These are phyloP conservation scores for Scalopus aquaticus DNA, from an alignment of 2,113 vertebrate species.

Conservation along the genomic window DNA sequence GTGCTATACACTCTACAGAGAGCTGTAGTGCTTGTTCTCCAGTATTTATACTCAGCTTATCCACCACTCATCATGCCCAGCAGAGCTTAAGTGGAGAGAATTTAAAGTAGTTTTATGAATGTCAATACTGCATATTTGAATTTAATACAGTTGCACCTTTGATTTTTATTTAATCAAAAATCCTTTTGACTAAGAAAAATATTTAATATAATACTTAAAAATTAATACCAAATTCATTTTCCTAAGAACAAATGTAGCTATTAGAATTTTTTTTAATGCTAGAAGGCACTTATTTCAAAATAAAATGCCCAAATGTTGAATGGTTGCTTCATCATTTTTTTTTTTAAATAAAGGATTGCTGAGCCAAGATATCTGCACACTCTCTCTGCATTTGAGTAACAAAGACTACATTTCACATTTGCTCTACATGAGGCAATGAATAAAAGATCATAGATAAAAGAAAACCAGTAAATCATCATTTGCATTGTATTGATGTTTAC, in stretches of 20 bases:
- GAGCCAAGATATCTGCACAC: background rate
- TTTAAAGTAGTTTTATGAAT: background rate
- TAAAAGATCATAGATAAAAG: constrained; percentile 80
- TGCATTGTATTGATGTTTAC: constrained; percentile 79
- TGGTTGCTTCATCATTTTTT: background rate
- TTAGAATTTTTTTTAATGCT: background rate
- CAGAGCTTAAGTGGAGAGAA: background rate
- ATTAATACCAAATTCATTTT: background rate
- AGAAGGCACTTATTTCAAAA: background rate
- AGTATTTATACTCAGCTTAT: background rate
- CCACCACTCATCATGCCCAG: accelerated
- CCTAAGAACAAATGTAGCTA: background rate
- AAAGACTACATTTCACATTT: constrained; percentile 71
- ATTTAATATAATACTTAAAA: background rate
- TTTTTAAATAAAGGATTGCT: background rate
- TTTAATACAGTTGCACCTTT: background rate
- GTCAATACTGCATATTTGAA: background rate
- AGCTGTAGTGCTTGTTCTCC: background rate
- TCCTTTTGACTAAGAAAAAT: background rate
- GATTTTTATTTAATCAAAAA: constrained; percentile 19
- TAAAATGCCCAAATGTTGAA: background rate
- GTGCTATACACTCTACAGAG: background rate
- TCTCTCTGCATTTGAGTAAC: constrained; percentile 59
- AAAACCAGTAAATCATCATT: constrained; percentile 76
- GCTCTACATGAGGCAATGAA: constrained; percentile 77